Percentiles rank a stretch among this genome's conserved stretches.
Evolutionary conservation across 2,113 vertebrate species (phyloP).

Genomic region (Siphamia tubifer): DNA sequence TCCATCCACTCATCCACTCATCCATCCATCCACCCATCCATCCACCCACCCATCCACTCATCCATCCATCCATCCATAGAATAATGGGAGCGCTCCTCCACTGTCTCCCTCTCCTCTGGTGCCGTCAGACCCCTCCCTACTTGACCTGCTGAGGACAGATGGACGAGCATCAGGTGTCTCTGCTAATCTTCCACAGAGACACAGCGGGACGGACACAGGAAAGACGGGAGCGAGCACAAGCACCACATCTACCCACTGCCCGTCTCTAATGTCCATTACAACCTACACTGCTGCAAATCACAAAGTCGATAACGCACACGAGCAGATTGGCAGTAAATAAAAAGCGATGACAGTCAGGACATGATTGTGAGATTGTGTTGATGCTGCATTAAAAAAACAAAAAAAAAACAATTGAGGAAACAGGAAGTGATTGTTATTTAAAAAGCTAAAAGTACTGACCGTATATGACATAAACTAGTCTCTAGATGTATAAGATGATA

Average conservation of each 20-base stretch:
- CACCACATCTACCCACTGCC: background rate
- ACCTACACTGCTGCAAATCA: background rate
- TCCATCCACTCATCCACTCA: no score
- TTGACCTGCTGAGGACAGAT: conserved; percentile 59
- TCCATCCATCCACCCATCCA: no score
- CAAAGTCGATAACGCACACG: background rate
- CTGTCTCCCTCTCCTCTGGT: conserved; percentile 37
- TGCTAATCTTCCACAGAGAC: conserved; percentile 58
- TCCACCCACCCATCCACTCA: no score
- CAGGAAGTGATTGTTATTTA: no score
- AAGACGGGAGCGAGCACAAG: background rate
- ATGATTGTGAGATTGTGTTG: no score
- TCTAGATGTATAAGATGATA: no score
- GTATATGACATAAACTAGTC: no score
- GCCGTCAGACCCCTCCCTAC: conserved; percentile 22
- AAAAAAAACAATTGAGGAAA: no score
- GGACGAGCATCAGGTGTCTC: conserved; percentile 73
- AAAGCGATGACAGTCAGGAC: no score
- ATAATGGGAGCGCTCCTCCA: conserved; percentile 4
- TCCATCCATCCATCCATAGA: conserved; percentile 18
- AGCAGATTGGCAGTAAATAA: background rate
- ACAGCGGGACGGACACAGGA: conserved; percentile 30
- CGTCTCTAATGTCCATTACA: background rate
- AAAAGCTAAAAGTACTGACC: no score
- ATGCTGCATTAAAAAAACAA: no score